phyloP scores from a whole-genome alignment of 2,797 vertebrate species.

The Echiichthys vipera region DNA sequence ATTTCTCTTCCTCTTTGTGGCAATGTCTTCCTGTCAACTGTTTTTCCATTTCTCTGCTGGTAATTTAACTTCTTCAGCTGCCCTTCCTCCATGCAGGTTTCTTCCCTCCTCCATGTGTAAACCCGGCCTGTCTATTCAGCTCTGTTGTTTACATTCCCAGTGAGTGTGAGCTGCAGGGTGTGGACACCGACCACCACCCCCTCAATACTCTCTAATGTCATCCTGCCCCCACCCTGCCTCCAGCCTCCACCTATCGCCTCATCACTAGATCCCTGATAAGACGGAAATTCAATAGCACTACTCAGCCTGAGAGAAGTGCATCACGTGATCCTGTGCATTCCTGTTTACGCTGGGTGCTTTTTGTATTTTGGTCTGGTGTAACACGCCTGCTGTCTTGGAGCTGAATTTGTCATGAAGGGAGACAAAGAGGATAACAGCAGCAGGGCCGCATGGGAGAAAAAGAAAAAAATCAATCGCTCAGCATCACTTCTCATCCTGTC shows the following conservation, averaged over 20 bases:
- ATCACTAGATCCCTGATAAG: conserved; percentile 68
- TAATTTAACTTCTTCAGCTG: conserved; percentile 45
- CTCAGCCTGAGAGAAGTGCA: conserved; percentile 44
- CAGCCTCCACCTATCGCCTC: conserved; percentile 59
- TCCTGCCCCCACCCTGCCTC: conserved; percentile 29
- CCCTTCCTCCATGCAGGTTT: conserved; percentile 48
- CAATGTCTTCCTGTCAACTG: conserved; percentile 71
- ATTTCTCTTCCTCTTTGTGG: conserved; percentile 70
- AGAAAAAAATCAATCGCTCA: conserved; percentile 28
- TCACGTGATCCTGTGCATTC: conserved; percentile 68
- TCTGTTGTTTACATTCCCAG: conserved; percentile 78
- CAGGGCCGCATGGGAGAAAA: background rate
- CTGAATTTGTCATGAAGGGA: conserved; percentile 30
- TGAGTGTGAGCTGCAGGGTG: conserved; percentile 65
- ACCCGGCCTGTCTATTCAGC: conserved; percentile 48
- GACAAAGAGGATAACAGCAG: conserved; percentile 27
- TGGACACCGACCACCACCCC: conserved; percentile 38
- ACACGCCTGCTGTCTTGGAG: conserved; percentile 11
- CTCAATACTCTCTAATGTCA: conserved; percentile 60
- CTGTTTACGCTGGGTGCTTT: conserved; percentile 52
- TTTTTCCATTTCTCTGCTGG: conserved; percentile 65
- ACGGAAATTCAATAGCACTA: conserved; percentile 58
- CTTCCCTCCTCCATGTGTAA: conserved; percentile 42
- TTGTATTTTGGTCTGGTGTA: conserved; percentile 46
- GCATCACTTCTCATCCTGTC: conserved; percentile 65